phyloP scores from a whole-genome alignment of 2,113 vertebrate species.

The Orientallactaga bullata region DNA sequence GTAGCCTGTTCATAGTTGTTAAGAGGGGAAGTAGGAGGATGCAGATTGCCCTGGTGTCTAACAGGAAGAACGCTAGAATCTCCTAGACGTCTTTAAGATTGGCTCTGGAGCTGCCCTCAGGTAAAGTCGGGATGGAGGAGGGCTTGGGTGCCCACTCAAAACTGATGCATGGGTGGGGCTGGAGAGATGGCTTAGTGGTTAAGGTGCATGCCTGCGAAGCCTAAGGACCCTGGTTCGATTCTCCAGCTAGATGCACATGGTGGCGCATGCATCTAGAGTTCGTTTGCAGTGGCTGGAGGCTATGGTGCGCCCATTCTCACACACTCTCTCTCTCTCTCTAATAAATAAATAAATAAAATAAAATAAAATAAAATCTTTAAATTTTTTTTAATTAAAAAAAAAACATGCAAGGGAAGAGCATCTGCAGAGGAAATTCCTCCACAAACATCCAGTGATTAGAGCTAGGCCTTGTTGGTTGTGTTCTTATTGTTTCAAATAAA shows the following conservation, averaged over 20 bases:
- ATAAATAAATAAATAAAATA: no score
- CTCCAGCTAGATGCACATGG: no score
- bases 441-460: background rate
- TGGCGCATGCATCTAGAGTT: no score
- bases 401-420: background rate
- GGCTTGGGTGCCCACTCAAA: background rate
- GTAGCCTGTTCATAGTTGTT: background rate
- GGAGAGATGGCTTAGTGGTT: no score
- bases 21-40: background rate
- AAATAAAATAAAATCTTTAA: no score
- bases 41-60: background rate
- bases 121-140: background rate
- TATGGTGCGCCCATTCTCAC: no score
- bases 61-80: background rate
- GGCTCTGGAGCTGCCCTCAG: rapidly evolving
- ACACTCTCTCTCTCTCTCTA: no score
- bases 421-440: background rate
- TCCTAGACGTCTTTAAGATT: background rate
- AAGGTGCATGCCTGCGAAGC: no score
- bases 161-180: no score
- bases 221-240: no score
- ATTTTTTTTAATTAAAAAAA: no score
- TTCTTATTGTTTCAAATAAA: background rate
- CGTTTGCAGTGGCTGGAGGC: no score
- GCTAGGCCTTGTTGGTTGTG: background rate